Evolutionary conservation across 2,888 invertebrate species (phyloP).

Genomic region (Amiota mariae): DNA sequence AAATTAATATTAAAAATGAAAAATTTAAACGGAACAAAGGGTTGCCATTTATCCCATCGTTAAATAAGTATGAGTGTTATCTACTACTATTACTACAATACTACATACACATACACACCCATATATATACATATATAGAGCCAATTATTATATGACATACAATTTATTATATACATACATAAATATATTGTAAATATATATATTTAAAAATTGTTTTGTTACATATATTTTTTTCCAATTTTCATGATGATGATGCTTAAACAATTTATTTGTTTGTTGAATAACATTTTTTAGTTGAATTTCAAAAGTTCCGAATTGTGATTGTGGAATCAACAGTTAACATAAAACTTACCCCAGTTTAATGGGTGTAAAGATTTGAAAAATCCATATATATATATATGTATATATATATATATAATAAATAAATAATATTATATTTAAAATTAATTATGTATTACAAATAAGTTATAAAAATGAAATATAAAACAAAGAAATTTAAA

Average conservation of each 20-base stretch:
- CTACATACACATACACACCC: neutral
- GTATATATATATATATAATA: no score
- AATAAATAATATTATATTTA: neutral
- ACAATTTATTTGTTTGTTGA: conserved; percentile 39
- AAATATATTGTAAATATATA: no score
- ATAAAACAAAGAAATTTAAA: neutral
- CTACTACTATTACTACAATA: no score
- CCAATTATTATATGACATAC: no score
- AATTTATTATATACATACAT: no score
- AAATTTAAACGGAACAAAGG: conserved; percentile 45
- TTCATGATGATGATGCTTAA: no score
- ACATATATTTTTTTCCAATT: no score
- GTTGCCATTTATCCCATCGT: conserved; percentile 1
- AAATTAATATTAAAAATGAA: conserved; percentile 38
- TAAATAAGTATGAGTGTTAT: neutral
- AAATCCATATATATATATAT: conserved; percentile 48
- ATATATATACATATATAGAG: conserved; percentile 32
- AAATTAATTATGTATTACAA: neutral
- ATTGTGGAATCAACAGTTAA: conserved; percentile 75
- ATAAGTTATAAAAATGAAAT: neutral
- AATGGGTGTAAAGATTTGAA: conserved; percentile 68
- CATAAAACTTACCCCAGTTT: conserved; percentile 72
- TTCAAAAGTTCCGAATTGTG: conserved; percentile 69
- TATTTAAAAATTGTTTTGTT: no score
- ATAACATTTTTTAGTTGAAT: conserved; percentile 37